Percentiles rank a stretch among this genome's conserved stretches.
Conservation (phyloP, 2,113 vertebrate genomes). For the Gymnorhina tibicen region DNA sequence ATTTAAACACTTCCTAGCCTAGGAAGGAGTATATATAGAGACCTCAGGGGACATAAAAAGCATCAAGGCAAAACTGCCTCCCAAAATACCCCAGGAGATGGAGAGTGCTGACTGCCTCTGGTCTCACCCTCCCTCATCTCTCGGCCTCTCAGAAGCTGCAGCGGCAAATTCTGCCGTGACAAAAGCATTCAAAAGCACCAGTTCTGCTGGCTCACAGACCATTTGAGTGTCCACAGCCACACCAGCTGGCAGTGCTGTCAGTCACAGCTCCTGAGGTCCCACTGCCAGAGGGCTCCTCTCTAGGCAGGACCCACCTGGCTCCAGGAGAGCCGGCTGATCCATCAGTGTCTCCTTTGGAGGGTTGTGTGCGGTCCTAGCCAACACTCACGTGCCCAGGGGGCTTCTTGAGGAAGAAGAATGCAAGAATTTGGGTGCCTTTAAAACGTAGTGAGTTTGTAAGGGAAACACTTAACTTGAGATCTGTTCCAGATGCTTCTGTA, state of each 20-base stretch:
- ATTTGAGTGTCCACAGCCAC: neutral
- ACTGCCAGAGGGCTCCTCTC: neutral
- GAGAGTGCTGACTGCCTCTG: neutral
- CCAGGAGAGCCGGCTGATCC: neutral
- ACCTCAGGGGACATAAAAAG: neutral
- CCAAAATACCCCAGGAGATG: neutral
- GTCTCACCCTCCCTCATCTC: neutral
- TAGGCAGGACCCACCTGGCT: neutral
- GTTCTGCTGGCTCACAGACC: neutral
- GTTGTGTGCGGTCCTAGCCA: neutral
- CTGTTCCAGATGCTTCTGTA: slow-evolving; percentile 23
- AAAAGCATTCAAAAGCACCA: neutral
- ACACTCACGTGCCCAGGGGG: rapidly evolving
- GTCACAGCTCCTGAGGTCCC: neutral
- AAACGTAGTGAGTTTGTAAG: neutral
- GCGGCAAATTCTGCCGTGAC: rapidly evolving
- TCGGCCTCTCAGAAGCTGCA: neutral
- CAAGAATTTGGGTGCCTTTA: neutral
- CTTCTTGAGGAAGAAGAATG: neutral
- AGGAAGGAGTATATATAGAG: neutral
- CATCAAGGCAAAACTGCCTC: neutral
- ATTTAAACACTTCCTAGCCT: neutral
- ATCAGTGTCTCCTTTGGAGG: neutral
- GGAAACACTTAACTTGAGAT: neutral
- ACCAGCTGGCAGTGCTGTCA: neutral